Evolutionary conservation across 2,797 vertebrate genomes (phyloP).

Genomic region (Numenius phaeopus): DNA sequence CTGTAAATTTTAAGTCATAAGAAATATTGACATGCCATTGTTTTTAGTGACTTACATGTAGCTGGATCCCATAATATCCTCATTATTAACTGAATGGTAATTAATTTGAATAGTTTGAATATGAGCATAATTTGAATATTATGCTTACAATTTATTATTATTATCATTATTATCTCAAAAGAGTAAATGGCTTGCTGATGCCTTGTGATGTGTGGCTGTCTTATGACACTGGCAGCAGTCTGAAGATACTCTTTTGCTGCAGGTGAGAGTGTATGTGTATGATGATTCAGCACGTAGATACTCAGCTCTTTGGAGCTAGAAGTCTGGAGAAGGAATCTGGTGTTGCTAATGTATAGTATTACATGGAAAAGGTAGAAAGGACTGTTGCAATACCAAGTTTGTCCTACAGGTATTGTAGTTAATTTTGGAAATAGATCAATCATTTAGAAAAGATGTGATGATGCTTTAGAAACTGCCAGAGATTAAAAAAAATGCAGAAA

Average conservation of each 20-base stretch:
- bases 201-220: background rate
- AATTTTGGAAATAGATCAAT: background rate
- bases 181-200: background rate
- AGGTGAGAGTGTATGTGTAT: background rate
- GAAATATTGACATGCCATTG: rapidly evolving
- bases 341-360: background rate
- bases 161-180: background rate
- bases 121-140: background rate
- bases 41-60: background rate
- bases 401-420: background rate
- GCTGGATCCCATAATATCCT: background rate
- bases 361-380: background rate
- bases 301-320: background rate
- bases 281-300: background rate
- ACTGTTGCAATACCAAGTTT: background rate
- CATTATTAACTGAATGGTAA: background rate
- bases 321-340: background rate
- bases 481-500: background rate
- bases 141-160: background rate
- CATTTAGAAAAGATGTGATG: background rate
- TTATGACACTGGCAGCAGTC: background rate
- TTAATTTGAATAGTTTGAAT: background rate
- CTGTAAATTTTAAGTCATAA: background rate
- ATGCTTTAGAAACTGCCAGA: background rate
- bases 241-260: background rate